phyloP scores from a whole-genome alignment of 2,113 vertebrate genomes.

The Gobius niger region DNA sequence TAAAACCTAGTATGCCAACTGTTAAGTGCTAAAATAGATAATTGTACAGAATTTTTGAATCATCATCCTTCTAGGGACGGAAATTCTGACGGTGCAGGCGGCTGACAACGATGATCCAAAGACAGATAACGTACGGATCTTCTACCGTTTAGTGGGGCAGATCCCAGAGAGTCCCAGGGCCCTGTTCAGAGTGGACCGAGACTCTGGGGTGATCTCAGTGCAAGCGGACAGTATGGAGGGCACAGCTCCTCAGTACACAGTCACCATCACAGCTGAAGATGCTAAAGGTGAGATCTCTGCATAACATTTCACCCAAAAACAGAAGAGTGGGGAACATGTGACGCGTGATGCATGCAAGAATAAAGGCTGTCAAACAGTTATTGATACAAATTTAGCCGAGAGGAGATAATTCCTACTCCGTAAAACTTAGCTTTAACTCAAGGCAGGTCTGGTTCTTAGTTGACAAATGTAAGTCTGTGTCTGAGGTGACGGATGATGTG shows the following conservation, averaged over 20 bases:
- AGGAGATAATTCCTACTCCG: too few relatives aligned
- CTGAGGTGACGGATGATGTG: constrained; percentile 37
- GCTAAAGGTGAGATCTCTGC: constrained; percentile 71
- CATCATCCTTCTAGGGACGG: constrained; percentile 65
- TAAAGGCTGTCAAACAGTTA: too few relatives aligned
- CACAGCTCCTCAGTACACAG: constrained; percentile 64
- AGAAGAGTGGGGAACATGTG: too few relatives aligned
- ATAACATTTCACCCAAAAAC: too few relatives aligned
- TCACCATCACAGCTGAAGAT: constrained; percentile 75
- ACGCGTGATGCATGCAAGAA: too few relatives aligned
- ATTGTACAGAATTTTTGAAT: too few relatives aligned
- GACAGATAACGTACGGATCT: constrained; percentile 75
- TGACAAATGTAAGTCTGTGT: constrained; percentile 19
- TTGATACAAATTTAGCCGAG: too few relatives aligned
- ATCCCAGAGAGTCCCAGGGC: constrained; percentile 76
- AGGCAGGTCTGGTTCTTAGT: neutral
- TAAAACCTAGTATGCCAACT: too few relatives aligned
- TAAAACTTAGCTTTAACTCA: too few relatives aligned
- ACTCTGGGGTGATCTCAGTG: constrained; percentile 70
- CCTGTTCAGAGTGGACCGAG: constrained; percentile 73
- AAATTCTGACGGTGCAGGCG: constrained; percentile 76
- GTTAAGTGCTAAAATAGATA: too few relatives aligned
- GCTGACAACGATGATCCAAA: constrained; percentile 79
- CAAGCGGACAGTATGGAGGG: constrained; percentile 71
- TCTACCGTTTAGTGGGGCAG: constrained; percentile 71